Evolutionary conservation across 1,140 invertebrate genomes (phyloP).

Genomic region (Rhynchophorus ferrugineus): DNA sequence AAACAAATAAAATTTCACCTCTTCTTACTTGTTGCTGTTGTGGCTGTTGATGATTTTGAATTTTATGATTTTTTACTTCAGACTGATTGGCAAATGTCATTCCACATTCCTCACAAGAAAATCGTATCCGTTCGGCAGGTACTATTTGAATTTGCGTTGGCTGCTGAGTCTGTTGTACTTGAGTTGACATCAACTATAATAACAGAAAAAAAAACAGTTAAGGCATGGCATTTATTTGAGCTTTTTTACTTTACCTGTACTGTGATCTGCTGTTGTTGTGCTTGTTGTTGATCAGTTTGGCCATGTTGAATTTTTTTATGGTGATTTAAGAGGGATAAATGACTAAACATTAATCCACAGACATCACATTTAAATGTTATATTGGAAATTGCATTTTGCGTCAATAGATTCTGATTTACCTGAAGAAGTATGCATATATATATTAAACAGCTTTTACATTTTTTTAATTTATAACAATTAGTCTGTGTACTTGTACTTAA

Average conservation of each 20-base stretch:
- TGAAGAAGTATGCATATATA: no score
- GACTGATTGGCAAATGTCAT: slow-evolving; percentile 49
- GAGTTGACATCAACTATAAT: slow-evolving; percentile 24
- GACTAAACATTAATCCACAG: slow-evolving; percentile 73
- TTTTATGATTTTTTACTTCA: slow-evolving; percentile 45
- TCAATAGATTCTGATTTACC: slow-evolving; percentile 53
- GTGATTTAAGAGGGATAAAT: slow-evolving; percentile 67
- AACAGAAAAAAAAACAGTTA: not conserved
- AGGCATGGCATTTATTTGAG: not conserved
- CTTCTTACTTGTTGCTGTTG: slow-evolving; percentile 25
- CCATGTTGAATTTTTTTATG: slow-evolving; percentile 71
- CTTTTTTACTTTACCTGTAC: slow-evolving; percentile 39
- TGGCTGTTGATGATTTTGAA: slow-evolving; percentile 34
- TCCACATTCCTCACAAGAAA: slow-evolving; percentile 51
- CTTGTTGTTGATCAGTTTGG: slow-evolving; percentile 43
- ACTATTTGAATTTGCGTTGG: slow-evolving; percentile 50
- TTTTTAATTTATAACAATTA: no score
- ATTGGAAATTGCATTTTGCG: slow-evolving; percentile 62
- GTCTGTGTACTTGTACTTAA: no score
- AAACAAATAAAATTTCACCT: not conserved
- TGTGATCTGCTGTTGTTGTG: slow-evolving; percentile 47
- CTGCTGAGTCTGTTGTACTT: slow-evolving; percentile 34
- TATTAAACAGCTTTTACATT: no score
- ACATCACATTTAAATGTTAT: slow-evolving; percentile 81
- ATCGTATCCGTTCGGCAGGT: slow-evolving; percentile 52